A percentile compares a stretch with the other conserved stretches of the same genome.
Conservation (phyloP, 2,113 vertebrate species). For the Ailurus styani region DNA sequence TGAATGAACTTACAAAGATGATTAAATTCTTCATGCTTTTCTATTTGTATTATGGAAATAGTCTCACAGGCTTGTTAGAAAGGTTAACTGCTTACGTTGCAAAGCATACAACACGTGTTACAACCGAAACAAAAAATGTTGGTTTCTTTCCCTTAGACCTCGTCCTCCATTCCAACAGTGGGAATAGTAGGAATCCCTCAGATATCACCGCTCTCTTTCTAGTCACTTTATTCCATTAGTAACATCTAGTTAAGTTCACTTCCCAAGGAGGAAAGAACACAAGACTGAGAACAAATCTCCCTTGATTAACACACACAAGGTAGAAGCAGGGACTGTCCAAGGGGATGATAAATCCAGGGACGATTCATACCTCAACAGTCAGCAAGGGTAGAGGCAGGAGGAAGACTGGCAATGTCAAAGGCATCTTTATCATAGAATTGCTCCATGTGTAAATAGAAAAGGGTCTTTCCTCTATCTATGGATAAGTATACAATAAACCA, state of each 20-base stretch:
- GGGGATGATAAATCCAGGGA: background rate
- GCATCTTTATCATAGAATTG: background rate
- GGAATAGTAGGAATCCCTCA: background rate
- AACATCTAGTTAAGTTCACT: background rate
- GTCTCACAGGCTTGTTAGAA: background rate
- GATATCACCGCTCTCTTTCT: background rate
- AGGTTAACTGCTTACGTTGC: background rate
- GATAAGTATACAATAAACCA: no score
- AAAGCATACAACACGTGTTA: background rate
- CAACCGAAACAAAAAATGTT: background rate
- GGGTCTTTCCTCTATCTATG: background rate
- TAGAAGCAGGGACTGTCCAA: background rate
- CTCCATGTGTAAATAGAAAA: background rate
- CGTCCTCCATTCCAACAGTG: background rate
- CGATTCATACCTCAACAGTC: no score
- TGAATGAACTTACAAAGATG: background rate
- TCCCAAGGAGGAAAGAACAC: background rate
- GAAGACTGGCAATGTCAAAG: background rate
- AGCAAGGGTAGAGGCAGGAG: background rate
- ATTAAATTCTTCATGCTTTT: background rate
- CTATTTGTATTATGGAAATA: background rate
- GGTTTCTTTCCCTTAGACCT: background rate
- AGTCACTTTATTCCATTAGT: background rate
- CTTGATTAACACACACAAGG: background rate
- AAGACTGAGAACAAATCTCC: background rate